Evolutionary conservation across 2,888 invertebrate genomes (phyloP).

Genomic region (Phorcus lineatus): DNA sequence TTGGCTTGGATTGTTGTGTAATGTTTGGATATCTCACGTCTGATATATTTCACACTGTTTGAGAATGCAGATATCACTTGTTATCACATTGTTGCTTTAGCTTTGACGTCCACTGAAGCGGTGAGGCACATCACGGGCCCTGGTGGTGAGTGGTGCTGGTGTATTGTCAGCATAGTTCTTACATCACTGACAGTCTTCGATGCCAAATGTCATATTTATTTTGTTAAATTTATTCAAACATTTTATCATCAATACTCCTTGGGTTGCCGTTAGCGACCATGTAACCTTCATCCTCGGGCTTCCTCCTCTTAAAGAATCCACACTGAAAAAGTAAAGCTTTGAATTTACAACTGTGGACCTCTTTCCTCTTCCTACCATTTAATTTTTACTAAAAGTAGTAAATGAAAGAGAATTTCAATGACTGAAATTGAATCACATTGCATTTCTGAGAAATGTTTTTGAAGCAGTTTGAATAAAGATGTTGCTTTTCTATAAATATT

Average conservation of each 20-base stretch:
- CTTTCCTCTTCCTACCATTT: neutral
- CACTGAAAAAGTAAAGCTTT: conserved; percentile 53
- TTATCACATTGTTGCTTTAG: conserved; percentile 9
- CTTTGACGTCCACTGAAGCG: neutral
- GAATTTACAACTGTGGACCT: neutral
- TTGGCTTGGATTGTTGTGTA: no score
- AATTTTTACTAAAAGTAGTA: no score
- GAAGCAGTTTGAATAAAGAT: no score
- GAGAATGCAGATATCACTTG: neutral
- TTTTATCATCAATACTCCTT: conserved; percentile 38
- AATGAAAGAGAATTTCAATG: neutral
- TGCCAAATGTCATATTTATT: neutral
- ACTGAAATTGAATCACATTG: neutral
- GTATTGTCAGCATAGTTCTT: neutral
- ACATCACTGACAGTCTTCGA: neutral
- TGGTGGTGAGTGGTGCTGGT: no score
- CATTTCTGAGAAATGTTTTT: no score
- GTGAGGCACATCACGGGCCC: no score
- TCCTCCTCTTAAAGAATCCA: conserved; percentile 69
- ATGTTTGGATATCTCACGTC: no score
- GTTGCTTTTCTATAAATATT: no score
- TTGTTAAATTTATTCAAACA: conserved; percentile 31
- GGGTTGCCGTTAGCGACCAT: conserved; percentile 43
- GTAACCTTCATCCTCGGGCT: conserved; percentile 61
- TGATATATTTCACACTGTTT: no score